phyloP scores from a whole-genome alignment of 2,888 invertebrate species.

The Sycophila texana region DNA sequence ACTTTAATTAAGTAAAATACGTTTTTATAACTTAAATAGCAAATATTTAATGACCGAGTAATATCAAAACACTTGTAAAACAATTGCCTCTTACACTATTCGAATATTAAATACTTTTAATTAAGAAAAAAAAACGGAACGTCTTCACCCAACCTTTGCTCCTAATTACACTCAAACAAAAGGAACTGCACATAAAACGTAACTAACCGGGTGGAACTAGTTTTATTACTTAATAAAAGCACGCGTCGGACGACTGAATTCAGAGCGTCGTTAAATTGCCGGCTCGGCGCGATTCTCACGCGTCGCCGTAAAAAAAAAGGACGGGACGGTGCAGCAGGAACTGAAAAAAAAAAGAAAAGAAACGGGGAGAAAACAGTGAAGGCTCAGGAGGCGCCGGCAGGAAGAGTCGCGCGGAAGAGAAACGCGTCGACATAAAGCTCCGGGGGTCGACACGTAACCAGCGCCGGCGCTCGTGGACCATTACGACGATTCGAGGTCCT shows the following conservation, averaged over 20 bases:
- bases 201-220: not conserved
- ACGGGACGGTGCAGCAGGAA: conserved; percentile 1
- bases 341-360: not conserved
- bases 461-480: conserved; percentile 24
- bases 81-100: too few relatives aligned
- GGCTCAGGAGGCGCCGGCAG: not conserved
- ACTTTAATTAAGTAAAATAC: not conserved
- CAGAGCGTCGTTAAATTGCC: conserved; percentile 3
- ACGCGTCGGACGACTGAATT: not conserved
- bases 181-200: not conserved
- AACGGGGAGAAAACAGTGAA: too few relatives aligned
- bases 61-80: too few relatives aligned
- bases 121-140: too few relatives aligned
- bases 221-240: conserved; percentile 7
- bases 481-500: conserved; percentile 46
- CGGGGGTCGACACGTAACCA: not conserved
- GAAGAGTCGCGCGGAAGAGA: conserved; percentile 35
- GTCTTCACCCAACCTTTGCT: not conserved
- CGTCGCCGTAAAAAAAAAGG: conserved; percentile 7
- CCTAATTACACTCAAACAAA: not conserved
- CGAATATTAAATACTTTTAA: too few relatives aligned
- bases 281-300: conserved; percentile 18
- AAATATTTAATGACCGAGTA: too few relatives aligned
- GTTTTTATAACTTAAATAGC: not conserved
- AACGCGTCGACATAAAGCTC: conserved; percentile 23